Evolutionary conservation across 1,140 invertebrate species (phyloP), one percentile per base, ranked within the genome.

Genomic region (Drosophila tani): DNA sequence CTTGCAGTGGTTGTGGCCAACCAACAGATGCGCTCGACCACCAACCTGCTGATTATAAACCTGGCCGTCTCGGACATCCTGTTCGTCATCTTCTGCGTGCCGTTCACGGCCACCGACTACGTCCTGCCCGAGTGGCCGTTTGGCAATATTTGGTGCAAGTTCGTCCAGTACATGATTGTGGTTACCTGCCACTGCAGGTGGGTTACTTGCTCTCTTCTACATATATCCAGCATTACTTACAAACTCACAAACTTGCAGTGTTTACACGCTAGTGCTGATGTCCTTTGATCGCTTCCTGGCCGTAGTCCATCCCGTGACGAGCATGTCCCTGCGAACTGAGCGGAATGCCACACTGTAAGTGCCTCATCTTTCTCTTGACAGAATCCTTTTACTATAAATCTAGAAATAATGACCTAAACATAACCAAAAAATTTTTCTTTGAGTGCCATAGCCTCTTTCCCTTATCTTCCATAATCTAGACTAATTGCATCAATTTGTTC

Each of bases 81-180:
- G 7, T 99, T 99, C 93, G 97, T 99, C 43, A 95, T 98, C 49
- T 98, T 99, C 93, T 99, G 98, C 93, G 98, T 99, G 32, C 92
- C 92, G 9, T 93, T 92, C 55, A 93, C 92, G 12, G 92, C 92
- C 46, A 88, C 98, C 91, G 97, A 98, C 84, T 98, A 98, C 93
- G 96, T 97, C 0, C 93, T 97, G 79, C 95, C 96, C 0, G 95
- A 95, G 91, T 99, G 98, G 98, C 97, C 97, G 0, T 99, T 99
- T 91, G 98, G 98, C 11, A 95, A 96, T 81, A 91, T 96, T 63
- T 98, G 97, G 97, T 99, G 98, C 93, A 97, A 97, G 93, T 95
- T 97, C 21, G 96, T 98, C 4, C 93, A 97, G 97, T 57, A 98
- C 96, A 91, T 95, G 74, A 97, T 98, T 78, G 96, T 97, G 65